Percentiles rank a stretch among this genome's conserved stretches.
Conservation (phyloP, 2,888 invertebrate genomes). For the Punctoribates punctum region DNA sequence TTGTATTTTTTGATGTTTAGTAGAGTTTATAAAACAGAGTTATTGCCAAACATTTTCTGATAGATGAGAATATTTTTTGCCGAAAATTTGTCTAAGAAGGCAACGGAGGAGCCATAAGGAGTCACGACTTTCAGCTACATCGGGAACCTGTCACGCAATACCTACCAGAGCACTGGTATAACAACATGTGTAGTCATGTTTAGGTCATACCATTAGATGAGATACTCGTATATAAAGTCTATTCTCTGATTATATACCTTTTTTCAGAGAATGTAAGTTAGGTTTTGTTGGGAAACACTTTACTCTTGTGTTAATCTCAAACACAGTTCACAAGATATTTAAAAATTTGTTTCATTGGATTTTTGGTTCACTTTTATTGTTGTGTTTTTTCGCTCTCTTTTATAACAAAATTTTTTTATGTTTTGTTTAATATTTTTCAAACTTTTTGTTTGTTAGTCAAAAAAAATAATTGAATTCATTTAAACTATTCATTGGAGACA, state of each 20-base stretch:
- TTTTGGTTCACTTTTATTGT: not conserved
- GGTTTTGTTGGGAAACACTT: no score
- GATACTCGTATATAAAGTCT: no score
- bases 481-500: no score
- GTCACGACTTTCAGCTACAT: slow-evolving; percentile 16
- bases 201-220: no score
- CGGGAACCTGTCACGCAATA: slow-evolving; percentile 30
- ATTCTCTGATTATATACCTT: no score
- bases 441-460: not conserved
- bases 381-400: no score
- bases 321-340: not conserved
- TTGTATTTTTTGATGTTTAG: no score
- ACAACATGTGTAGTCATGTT: slow-evolving; percentile 8
- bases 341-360: not conserved
- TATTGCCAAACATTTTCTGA: no score
- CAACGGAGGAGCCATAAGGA: not conserved
- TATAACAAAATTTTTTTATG: not conserved
- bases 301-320: not conserved
- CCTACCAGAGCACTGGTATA: not conserved
- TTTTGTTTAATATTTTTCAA: not conserved
- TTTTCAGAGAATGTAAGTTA: no score
- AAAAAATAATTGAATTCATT: no score
- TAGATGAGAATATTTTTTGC: not conserved
- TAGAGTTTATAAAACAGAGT: no score
- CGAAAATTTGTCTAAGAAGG: not conserved